These are phyloP conservation scores for Noctua janthe DNA, from an alignment of 2,888 invertebrate genomes.

Conservation along the genomic window DNA sequence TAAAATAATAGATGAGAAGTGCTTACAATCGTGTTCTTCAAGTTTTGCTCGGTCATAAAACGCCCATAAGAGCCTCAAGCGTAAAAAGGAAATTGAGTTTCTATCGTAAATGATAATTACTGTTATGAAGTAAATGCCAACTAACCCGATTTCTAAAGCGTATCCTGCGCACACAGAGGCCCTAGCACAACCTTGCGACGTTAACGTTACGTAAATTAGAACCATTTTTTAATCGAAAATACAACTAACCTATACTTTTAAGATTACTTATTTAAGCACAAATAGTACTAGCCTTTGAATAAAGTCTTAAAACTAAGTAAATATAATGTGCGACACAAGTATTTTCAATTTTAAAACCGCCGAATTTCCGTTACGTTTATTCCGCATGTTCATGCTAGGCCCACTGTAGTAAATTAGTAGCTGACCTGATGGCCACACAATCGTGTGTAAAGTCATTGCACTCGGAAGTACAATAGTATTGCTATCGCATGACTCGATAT, in stretches of 20 bases:
- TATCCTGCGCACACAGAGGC: constrained; percentile 66
- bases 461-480: constrained; percentile 61
- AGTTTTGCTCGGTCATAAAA: constrained; percentile 63
- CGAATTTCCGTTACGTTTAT: neutral
- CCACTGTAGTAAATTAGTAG: constrained; percentile 68
- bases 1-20: constrained; percentile 50
- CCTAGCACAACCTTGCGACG: neutral
- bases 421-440: constrained; percentile 61
- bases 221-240: neutral
- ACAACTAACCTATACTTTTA: neutral
- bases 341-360: neutral
- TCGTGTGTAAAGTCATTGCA: constrained; percentile 63
- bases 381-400: neutral
- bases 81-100: constrained; percentile 78
- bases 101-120: constrained; percentile 78
- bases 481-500: constrained; percentile 57
- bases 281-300: neutral
- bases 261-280: neutral
- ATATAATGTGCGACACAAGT: neutral
- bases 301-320: neutral
- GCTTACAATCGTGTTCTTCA: constrained; percentile 59
- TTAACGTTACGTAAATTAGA: neutral
- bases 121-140: constrained; percentile 70
- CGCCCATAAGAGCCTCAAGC: constrained; percentile 60
- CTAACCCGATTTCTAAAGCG: constrained; percentile 72